Percentiles rank a stretch among this genome's conserved stretches.
Conservation (phyloP, 2,888 invertebrate genomes). For the Napeogenes inachia region DNA sequence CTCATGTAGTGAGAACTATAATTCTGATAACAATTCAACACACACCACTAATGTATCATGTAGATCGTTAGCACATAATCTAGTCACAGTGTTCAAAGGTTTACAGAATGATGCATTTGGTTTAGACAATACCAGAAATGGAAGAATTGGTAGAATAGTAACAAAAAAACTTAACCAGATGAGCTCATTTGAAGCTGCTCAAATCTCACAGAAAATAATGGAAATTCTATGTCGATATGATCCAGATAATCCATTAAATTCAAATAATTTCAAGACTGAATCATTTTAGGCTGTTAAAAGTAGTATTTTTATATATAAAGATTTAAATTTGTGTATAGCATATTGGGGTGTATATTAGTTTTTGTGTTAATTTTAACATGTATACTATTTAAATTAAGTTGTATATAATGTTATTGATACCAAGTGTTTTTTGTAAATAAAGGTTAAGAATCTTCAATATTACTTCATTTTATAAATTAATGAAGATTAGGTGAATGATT, state of each 20-base stretch:
- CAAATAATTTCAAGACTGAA: conserved; percentile 45
- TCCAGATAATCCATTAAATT: conserved; percentile 57
- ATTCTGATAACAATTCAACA: conserved; percentile 29
- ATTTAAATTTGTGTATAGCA: neutral
- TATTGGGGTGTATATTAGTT: too few relatives aligned
- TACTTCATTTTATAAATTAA: too few relatives aligned
- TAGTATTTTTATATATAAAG: neutral
- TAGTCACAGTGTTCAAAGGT: conserved; percentile 51
- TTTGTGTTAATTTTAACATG: too few relatives aligned
- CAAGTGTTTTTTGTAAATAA: too few relatives aligned
- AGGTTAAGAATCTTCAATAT: too few relatives aligned
- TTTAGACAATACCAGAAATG: conserved; percentile 49
- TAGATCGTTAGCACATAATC: conserved; percentile 48
- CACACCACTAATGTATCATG: conserved; percentile 37
- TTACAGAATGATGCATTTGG: conserved; percentile 59
- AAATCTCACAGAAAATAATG: conserved; percentile 51
- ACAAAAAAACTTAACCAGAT: conserved; percentile 52
- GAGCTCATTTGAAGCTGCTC: conserved; percentile 56
- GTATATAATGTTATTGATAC: too few relatives aligned
- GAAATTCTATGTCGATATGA: conserved; percentile 59
- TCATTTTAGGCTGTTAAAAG: conserved; percentile 10
- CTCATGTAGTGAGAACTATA: conserved; percentile 39
- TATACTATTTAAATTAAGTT: too few relatives aligned
- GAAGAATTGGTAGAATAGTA: conserved; percentile 49
- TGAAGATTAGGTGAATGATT: too few relatives aligned